Evolutionary conservation across 2,113 vertebrate genomes (phyloP).

Genomic region (Pseudorasbora parva): DNA sequence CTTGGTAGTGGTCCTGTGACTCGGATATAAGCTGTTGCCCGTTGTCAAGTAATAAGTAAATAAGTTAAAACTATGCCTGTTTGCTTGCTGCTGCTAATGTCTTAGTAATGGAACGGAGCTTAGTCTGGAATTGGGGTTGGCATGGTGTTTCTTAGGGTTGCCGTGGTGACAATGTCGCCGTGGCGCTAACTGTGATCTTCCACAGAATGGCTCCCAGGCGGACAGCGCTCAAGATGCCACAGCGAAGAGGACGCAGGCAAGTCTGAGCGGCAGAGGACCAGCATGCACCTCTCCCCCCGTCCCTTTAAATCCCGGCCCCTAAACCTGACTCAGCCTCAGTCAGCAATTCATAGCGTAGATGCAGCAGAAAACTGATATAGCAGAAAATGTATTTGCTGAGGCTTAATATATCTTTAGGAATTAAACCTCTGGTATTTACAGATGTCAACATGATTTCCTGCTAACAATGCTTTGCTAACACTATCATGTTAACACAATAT

Average conservation of each 20-base stretch:
- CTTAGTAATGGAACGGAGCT: background rate
- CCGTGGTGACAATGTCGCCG: slow-evolving; percentile 61
- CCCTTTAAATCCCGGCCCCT: slow-evolving; percentile 43
- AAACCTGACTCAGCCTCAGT: slow-evolving; percentile 39
- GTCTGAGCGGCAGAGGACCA: slow-evolving; percentile 72
- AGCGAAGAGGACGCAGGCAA: slow-evolving; percentile 81
- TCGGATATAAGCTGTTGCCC: no score
- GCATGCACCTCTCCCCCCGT: slow-evolving; percentile 65
- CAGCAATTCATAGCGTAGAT: slow-evolving; percentile 26
- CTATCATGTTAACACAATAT: background rate
- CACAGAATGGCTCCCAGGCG: slow-evolving; percentile 73
- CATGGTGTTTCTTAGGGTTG: slow-evolving; percentile 43
- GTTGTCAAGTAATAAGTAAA: no score
- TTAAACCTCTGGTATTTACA: background rate
- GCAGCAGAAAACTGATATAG: slow-evolving; percentile 1
- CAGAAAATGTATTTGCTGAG: background rate
- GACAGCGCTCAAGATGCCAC: slow-evolving; percentile 77
- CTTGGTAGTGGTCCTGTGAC: background rate
- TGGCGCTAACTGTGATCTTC: slow-evolving; percentile 77
- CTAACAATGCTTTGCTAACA: background rate
- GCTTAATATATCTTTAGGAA: background rate
- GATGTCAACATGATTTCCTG: background rate
- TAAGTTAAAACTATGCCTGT: no score
- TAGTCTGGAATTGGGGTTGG: slow-evolving; percentile 3
- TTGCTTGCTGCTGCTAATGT: no score